These are phyloP conservation scores for Carapus acus DNA, from an alignment of 2,797 vertebrate genomes.

Conservation along the genomic window DNA sequence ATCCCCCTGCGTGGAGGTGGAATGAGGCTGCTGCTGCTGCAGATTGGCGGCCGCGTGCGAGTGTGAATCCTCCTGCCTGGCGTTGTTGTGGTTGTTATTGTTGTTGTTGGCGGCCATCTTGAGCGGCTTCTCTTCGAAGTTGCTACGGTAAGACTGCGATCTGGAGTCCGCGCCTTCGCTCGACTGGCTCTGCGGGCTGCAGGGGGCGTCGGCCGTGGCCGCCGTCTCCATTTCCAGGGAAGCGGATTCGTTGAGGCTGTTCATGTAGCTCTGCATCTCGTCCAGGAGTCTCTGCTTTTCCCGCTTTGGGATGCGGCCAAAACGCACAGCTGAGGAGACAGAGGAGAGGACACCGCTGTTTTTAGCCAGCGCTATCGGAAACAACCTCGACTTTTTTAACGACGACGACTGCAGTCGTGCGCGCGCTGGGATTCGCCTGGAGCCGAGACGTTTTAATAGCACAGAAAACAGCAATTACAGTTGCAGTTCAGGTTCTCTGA, in stretches of 20 bases:
- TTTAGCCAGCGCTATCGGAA: conserved; percentile 42
- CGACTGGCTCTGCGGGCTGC: conserved; percentile 61
- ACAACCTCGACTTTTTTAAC: no score
- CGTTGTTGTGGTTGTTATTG: conserved; percentile 39
- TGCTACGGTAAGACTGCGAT: conserved; percentile 63
- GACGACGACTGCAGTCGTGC: no score
- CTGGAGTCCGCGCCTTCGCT: conserved; percentile 48
- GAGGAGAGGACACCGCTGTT: conserved; percentile 15
- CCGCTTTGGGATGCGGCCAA: conserved; percentile 78
- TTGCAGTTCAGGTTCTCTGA: no score
- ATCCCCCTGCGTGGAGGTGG: conserved; percentile 39
- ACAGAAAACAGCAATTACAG: no score
- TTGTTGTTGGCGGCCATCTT: conserved; percentile 57
- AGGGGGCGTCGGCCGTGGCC: conserved; percentile 48
- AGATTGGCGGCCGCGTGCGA: conserved; percentile 25
- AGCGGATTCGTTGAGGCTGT: conserved; percentile 72
- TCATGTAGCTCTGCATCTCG: conserved; percentile 81
- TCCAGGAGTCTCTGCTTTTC: conserved; percentile 80
- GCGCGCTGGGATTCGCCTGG: no score
- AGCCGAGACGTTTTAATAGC: no score
- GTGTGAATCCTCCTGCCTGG: conserved; percentile 43
- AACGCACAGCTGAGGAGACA: conserved; percentile 72
- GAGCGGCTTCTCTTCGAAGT: conserved; percentile 64
- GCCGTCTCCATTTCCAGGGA: conserved; percentile 71
- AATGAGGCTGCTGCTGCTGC: conserved; percentile 37